A percentile compares a stretch with the other conserved stretches of the same genome.
phyloP scores from a whole-genome alignment of 2,888 invertebrate genomes.

The Papilio protenor region DNA sequence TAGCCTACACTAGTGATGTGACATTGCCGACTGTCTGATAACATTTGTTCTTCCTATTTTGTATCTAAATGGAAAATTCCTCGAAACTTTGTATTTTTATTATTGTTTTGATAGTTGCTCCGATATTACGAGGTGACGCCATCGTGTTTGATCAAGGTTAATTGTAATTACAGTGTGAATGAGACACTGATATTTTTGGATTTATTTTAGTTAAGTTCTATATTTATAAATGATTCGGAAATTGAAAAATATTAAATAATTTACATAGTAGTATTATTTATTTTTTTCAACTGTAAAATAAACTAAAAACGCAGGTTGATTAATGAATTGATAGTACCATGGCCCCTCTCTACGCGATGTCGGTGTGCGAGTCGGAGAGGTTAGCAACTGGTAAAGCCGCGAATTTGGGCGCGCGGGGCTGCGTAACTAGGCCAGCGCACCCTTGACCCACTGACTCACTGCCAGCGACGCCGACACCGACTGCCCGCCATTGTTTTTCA shows the following conservation, averaged over 20 bases:
- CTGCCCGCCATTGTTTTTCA: conserved; percentile 82
- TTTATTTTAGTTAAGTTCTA: neutral
- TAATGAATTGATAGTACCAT: conserved; percentile 43
- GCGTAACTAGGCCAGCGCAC: conserved; percentile 78
- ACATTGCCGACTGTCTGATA: neutral
- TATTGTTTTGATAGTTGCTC: conserved; percentile 25
- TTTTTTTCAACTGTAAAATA: neutral
- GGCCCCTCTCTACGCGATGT: conserved; percentile 62
- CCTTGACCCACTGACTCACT: conserved; percentile 84
- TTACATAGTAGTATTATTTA: neutral
- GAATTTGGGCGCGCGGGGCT: conserved; percentile 80
- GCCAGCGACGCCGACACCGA: conserved; percentile 79
- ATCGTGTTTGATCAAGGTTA: conserved; percentile 19
- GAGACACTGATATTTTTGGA: neutral
- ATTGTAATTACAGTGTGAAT: neutral
- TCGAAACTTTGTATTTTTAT: conserved; percentile 5
- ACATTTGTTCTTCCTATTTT: conserved; percentile 20
- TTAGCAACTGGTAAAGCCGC: conserved; percentile 78
- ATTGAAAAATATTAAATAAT: neutral
- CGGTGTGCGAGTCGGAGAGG: conserved; percentile 57
- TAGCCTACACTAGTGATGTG: conserved; percentile 48
- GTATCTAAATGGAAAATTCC: conserved; percentile 23
- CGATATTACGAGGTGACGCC: conserved; percentile 9
- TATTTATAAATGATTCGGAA: neutral
- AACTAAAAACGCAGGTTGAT: neutral